Evolutionary conservation across 2,888 invertebrate species (phyloP), one percentile per base, ranked within the genome.

Genomic region (Tryphoninae sp.): DNA sequence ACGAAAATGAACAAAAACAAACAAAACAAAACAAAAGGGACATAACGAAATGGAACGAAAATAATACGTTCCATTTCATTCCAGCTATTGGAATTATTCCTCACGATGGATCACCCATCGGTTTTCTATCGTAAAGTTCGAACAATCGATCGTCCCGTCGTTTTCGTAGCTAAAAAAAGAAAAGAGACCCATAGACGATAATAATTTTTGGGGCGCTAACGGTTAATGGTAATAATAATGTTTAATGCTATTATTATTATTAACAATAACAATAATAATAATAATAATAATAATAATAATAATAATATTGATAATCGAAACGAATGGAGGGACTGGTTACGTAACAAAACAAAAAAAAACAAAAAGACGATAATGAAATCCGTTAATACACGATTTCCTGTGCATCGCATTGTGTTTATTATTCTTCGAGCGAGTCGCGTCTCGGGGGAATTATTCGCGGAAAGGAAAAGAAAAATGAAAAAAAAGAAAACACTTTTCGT

Each of bases 151-250:
- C 51, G 69, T 76, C 64, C 62, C 64, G 51, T 62, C 53, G 77
- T 69, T 58, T n/a, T 80, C 58, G 72, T 67, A 59, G 59, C 59
- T 65, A 42, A 49, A 55, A 55, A 67, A 51, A n/a, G n/a, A 33
- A 68, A 51, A 55, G 23, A 67, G 4, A 51, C 13, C 51, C 67
- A 42, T 65, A 76, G 71, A 64, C 55, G 76, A 80, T 80, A 80
- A 80, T 76, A 77, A 83, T 83, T 78, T 74, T 62, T 77, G 69
- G 33, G 33, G 33, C 76, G 78, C 77, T 45, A 77, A 69, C 55
- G 59, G 59, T 73, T 77, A 65, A 55, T 23, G 65, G 64, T 40
- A 55, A 74, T 19, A 51, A 55, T 62, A 42, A 73, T 55, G n/a
- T 33, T 33, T 33, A 33, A 33, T 33, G 33, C 6, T 33, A 33